Evolutionary conservation across 2,797 vertebrate genomes (phyloP), one percentile per base, ranked within the genome.

Genomic region (Alfaro cultratus): DNA sequence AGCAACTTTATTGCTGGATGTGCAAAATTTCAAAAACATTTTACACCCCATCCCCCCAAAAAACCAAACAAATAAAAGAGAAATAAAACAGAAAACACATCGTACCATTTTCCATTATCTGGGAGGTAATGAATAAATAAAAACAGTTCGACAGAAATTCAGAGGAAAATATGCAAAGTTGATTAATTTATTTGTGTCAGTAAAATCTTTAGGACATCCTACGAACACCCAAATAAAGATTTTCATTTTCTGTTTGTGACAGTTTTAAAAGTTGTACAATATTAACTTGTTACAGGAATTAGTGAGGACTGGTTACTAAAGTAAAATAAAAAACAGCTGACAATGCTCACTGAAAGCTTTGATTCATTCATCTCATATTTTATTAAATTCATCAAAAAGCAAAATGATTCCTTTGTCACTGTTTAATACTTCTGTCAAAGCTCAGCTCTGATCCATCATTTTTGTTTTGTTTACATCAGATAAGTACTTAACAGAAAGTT

Each of bases 301-400:
- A n/a, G 26, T 29, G 26, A 45, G 68, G 23, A n/a, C 26, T 45
- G 5, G 41, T 29, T 16, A 45, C 45, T 71, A 12, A 67, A 1
- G 4, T 9, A 2, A 46, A 36, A 76, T 1, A 55, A 21, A n/a
- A 51, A 74, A 60, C 53, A 43, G 26, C 75, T 67, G 34, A 67
- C 62, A 64, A 36, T 67, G 4, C 34, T 62, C 23, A 34, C 53
- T 43, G 67, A 78, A n/a, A 34, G 41, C 45, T 62, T n/a, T n/a
- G 9, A 16, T 41, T 76, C 29, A 70, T 1, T 60, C 53, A 87
- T 71, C 23, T 76, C 68, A n/a, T 41, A 57, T 31, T 88, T 90
- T 85, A 88, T 83, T 80, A n/a, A 79, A 83, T 84, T 5, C 26
- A 55, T 75, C 70, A 77, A 78, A 78, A 74, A 72, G 34, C 36